phyloP scores from a whole-genome alignment of 2,113 vertebrate genomes.

The Microcebus ravelobensis region DNA sequence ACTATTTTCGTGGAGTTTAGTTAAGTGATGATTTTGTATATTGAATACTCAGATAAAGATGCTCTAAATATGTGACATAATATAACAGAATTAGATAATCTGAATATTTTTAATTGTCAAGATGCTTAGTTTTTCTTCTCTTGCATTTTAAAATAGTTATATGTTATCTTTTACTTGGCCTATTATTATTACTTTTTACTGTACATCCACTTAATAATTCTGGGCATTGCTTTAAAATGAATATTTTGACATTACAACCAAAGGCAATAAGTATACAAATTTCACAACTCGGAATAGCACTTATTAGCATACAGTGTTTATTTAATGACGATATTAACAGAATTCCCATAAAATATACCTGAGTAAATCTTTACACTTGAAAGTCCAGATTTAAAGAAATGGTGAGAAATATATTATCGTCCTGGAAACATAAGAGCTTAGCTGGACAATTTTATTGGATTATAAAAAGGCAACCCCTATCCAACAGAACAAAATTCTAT shows the following conservation, averaged over 20 bases:
- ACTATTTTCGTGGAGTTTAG: neutral
- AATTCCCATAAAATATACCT: neutral
- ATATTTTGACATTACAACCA: slow-evolving; percentile 5
- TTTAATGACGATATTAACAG: neutral
- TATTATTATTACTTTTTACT: neutral
- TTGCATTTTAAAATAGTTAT: slow-evolving; percentile 4
- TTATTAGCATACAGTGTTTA: neutral
- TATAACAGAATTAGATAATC: neutral
- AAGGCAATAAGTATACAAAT: neutral
- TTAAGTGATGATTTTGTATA: neutral
- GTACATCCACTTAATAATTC: neutral
- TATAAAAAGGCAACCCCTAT: neutral
- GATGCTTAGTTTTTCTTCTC: slow-evolving; percentile 1
- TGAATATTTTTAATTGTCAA: slow-evolving; percentile 2
- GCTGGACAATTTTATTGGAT: neutral
- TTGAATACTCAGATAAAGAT: neutral
- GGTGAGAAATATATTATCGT: neutral
- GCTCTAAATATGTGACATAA: neutral
- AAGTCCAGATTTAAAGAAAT: neutral
- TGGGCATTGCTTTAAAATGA: neutral
- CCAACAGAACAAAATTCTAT: neutral
- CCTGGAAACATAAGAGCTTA: neutral
- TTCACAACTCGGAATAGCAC: neutral
- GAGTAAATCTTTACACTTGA: neutral
- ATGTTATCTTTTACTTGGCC: neutral